phyloP scores from a whole-genome alignment of 2,888 invertebrate genomes.

The Nebria salina region DNA sequence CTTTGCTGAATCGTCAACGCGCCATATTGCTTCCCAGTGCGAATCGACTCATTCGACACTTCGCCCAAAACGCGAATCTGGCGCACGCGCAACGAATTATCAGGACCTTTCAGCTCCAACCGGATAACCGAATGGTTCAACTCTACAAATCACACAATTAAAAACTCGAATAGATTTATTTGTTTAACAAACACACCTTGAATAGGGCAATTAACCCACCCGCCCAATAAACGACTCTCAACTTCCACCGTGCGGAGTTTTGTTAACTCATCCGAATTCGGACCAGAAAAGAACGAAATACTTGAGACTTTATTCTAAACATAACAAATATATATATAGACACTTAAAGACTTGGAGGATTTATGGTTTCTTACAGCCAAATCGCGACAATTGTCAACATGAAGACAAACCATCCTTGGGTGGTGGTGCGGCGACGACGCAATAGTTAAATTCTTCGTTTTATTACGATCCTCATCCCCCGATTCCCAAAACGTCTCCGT shows the following conservation, averaged over 20 bases:
- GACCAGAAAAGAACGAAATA: slow-evolving; percentile 86
- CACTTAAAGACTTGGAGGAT: slow-evolving; percentile 2
- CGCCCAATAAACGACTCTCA: slow-evolving; percentile 78
- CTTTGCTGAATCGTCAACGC: slow-evolving; percentile 79
- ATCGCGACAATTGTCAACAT: slow-evolving; percentile 94
- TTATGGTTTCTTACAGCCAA: slow-evolving; percentile 73
- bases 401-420: slow-evolving; percentile 83
- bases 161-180: not conserved
- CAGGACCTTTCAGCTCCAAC: slow-evolving; percentile 90
- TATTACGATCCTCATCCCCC: slow-evolving; percentile 95
- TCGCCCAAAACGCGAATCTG: slow-evolving; percentile 80
- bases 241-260: slow-evolving; percentile 86
- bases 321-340: slow-evolving; percentile 31
- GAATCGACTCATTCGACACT: slow-evolving; percentile 67
- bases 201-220: slow-evolving; percentile 91
- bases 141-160: slow-evolving; percentile 46
- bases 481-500: slow-evolving; percentile 99
- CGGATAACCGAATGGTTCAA: slow-evolving; percentile 69
- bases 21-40: slow-evolving; percentile 65
- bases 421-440: slow-evolving; percentile 71
- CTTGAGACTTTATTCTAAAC: slow-evolving; percentile 86
- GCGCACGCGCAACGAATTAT: slow-evolving; percentile 87
- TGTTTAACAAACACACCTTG: slow-evolving; percentile 66
- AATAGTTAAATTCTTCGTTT: slow-evolving; percentile 84
- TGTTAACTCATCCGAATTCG: slow-evolving; percentile 81